phyloP scores from a whole-genome alignment of 2,888 invertebrate genomes.

The Folsomia candida region DNA sequence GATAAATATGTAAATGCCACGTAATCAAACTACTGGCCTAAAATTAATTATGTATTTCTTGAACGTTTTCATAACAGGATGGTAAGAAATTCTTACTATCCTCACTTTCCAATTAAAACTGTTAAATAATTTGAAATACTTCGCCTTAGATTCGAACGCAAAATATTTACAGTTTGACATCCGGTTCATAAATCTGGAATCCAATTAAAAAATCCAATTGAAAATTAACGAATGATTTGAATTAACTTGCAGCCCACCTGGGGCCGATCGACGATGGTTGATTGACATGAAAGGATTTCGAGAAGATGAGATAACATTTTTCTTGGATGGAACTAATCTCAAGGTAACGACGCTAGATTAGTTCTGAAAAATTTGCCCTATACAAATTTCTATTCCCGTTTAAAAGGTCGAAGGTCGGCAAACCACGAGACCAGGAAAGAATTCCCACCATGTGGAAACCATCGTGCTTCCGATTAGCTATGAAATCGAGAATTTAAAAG shows the following conservation, averaged over 20 bases:
- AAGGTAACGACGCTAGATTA: conserved; percentile 5
- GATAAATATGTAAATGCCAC: too few relatives aligned
- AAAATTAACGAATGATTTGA: background rate
- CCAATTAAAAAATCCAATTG: too few relatives aligned
- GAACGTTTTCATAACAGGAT: too few relatives aligned
- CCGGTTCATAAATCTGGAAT: too few relatives aligned
- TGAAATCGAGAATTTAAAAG: conserved; percentile 16
- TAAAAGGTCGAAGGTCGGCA: background rate
- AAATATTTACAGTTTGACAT: too few relatives aligned
- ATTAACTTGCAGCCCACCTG: background rate
- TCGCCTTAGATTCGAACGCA: too few relatives aligned
- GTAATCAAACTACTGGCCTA: too few relatives aligned
- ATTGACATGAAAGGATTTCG: conserved; percentile 17
- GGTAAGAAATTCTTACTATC: too few relatives aligned
- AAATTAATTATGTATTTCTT: too few relatives aligned
- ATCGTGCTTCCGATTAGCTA: conserved; percentile 4
- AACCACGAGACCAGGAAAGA: background rate
- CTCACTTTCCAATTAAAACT: too few relatives aligned
- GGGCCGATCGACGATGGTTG: conserved; percentile 14
- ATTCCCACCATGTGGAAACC: background rate
- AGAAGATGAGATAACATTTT: conserved; percentile 22
- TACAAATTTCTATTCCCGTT: background rate
- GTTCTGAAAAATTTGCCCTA: background rate
- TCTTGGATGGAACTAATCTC: conserved; percentile 5
- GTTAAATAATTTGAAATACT: too few relatives aligned